Evolutionary conservation across 1,140 invertebrate genomes (phyloP), one percentile per base, ranked within the genome.

Genomic region (Hyles euphorbiae): DNA sequence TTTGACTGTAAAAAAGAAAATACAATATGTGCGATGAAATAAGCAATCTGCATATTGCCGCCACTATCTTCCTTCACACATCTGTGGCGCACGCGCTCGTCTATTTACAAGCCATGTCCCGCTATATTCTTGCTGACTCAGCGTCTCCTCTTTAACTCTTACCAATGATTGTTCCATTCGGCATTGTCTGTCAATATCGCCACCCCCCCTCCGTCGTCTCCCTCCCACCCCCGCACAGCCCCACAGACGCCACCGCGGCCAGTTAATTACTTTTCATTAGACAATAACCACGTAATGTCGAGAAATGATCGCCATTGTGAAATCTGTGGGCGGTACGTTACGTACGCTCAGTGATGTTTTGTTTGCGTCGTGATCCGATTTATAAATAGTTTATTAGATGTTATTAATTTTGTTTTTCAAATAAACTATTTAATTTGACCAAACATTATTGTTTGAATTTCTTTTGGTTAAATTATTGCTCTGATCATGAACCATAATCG

Each of bases 191-290:
- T 82, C 81, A 79, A 80, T 72, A 70, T 68, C 52, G 49, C 45
- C 12, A 33, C 55, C 51, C 53, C 65, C 46, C 68, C 65, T 61
- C 58, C 58, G 36, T 33, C 53, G 10, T 53, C 48, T 45, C 53
- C 34, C 51, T 22, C n/a, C n/a, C 22, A 22, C 22, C 2, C 22
- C 22, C 22, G 22, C 22, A 22, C 22, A 22, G 22, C 22, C 51
- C 22, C 51, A 7, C 22, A 32, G 46, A 34, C 60, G 3, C 22
- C 52, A 46, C 55, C 56, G 33, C 54, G 46, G 12, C 52, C 68
- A 72, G 78, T 86, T 88, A 88, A 88, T 88, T 88, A 88, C 81
- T 88, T 88, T 87, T 88, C 81, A 86, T 88, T 85, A 88, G 76
- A 86, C 83, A 86, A 86, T 88, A 81, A 74, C 67, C 70, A 57